These are phyloP conservation scores for Spilogale gracilis DNA, from an alignment of 2,113 vertebrate species.

Conservation along the genomic window DNA sequence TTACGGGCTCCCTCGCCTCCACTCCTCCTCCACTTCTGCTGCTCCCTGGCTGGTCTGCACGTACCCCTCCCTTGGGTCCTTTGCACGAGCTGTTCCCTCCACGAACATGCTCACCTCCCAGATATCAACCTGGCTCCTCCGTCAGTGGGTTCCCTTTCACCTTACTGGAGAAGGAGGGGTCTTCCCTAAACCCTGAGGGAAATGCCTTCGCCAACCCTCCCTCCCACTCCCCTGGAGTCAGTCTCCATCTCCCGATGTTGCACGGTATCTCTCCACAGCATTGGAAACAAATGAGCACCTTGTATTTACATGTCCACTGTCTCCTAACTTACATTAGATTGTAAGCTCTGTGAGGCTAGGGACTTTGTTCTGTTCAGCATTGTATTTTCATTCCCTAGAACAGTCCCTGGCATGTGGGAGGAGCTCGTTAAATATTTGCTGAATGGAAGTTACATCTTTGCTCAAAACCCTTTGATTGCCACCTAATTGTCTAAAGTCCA, in stretches of 20 bases:
- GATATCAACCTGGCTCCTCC: background rate
- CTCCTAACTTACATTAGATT: background rate
- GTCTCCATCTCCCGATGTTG: background rate
- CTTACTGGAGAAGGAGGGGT: background rate
- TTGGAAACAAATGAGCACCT: background rate
- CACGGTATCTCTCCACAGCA: background rate
- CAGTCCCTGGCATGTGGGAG: background rate
- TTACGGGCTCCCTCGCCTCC: background rate
- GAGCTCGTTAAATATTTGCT: background rate
- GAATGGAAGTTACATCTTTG: background rate
- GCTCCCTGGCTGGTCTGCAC: background rate
- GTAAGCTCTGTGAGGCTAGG: background rate
- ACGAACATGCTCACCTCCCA: background rate
- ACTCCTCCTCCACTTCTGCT: background rate
- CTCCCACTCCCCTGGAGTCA: background rate
- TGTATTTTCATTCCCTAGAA: background rate
- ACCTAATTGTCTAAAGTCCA: background rate
- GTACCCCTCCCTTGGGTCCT: background rate
- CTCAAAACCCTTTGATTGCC: slow-evolving; percentile 19
- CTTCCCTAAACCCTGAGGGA: background rate
- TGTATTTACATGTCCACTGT: background rate
- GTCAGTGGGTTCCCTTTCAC: background rate
- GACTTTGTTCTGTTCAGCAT: background rate
- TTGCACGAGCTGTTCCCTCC: background rate
- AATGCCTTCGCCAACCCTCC: background rate